These are phyloP conservation scores for Anguilla megastoma DNA, from an alignment of 2,797 vertebrate genomes.

Conservation along the genomic window DNA sequence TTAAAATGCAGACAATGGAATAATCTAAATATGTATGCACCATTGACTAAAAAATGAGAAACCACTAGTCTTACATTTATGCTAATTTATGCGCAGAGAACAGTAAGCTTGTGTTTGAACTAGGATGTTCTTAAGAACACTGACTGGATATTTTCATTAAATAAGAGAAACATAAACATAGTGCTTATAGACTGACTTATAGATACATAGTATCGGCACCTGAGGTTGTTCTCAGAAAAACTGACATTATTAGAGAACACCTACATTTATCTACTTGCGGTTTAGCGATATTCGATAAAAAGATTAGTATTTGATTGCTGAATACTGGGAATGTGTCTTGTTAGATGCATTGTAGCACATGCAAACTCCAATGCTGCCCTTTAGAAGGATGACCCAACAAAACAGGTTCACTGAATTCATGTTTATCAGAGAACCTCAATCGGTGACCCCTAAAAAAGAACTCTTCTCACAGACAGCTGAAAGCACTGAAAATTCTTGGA, in stretches of 20 bases:
- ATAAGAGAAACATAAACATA: slow-evolving; percentile 1
- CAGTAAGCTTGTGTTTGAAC: background rate
- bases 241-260: background rate
- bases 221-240: background rate
- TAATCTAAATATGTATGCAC: background rate
- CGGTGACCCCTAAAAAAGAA: background rate
- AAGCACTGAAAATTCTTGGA: background rate
- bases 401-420: background rate
- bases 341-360: background rate
- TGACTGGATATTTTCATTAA: background rate
- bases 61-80: background rate
- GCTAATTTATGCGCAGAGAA: background rate
- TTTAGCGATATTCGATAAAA: background rate
- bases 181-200: background rate
- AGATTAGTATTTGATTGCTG: background rate
- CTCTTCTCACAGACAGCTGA: background rate
- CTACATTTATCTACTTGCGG: background rate
- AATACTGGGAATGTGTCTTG: background rate
- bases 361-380: background rate
- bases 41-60: background rate
- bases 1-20: background rate
- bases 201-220: background rate
- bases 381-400: background rate
- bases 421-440: background rate
- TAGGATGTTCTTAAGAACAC: background rate